Conservation (phyloP, 2,888 invertebrate genomes). For the Amiota communis region DNA sequence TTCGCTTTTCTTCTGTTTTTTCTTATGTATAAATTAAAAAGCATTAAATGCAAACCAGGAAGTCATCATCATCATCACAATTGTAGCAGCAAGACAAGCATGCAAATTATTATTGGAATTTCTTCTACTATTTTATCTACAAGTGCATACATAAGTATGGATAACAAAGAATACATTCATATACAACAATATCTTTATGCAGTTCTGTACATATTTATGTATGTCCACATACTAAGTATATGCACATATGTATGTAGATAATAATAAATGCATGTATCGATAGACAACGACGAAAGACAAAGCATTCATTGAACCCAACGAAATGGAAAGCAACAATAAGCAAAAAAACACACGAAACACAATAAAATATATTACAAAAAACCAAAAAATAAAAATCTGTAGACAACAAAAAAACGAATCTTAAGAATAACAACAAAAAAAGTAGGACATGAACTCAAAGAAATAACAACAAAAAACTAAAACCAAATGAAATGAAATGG, state of each 20-base stretch:
- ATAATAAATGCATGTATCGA: not conserved
- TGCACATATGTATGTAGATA: too few species aligned
- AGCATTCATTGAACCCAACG: conserved; percentile 28
- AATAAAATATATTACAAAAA: conserved; percentile 37
- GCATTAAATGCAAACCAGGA: conserved; percentile 30
- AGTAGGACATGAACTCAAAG: conserved; percentile 30
- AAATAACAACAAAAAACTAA: conserved; percentile 41
- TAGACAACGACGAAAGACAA: conserved; percentile 13
- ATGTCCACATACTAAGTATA: too few species aligned
- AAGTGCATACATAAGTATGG: too few species aligned
- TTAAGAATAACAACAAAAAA: not conserved
- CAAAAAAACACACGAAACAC: conserved; percentile 29
- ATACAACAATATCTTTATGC: too few species aligned
- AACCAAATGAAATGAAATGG: conserved; percentile 8
- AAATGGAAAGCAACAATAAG: conserved; percentile 40
- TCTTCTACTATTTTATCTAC: too few species aligned
- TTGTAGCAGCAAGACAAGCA: too few species aligned
- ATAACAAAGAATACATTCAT: too few species aligned
- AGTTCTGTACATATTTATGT: too few species aligned
- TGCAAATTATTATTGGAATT: too few species aligned
- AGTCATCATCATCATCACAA: conserved; percentile 16
- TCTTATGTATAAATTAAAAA: too few species aligned
- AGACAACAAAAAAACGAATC: conserved; percentile 35
- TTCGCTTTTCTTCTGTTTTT: conserved; percentile 8
- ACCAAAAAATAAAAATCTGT: conserved; percentile 35